Evolutionary conservation across 2,888 invertebrate species (phyloP).

Genomic region (Xanthostigma xanthostigma): DNA sequence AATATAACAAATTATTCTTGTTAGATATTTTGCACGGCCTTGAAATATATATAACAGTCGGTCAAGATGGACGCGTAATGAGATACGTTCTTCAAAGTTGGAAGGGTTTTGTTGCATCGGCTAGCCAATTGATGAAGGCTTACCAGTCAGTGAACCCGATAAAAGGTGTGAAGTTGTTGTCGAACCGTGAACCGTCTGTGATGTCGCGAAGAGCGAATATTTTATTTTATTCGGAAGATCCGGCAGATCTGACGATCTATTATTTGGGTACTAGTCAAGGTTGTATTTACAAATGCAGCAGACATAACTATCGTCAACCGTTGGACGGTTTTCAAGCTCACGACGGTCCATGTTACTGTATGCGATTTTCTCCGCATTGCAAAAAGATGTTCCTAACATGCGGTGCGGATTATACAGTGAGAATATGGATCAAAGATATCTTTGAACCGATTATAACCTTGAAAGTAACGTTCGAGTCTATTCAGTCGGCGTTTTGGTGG

Average conservation of each 20-base stretch:
- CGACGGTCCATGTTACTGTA: conserved; percentile 54
- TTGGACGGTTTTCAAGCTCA: conserved; percentile 53
- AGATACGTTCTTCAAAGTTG: too few species aligned
- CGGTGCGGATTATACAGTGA: conserved; percentile 62
- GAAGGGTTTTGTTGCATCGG: too few species aligned
- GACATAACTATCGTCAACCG: conserved; percentile 63
- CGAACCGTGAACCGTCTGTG: too few species aligned
- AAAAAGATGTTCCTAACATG: conserved; percentile 52
- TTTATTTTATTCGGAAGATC: conserved; percentile 38
- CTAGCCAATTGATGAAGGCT: too few species aligned
- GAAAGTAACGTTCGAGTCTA: conserved; percentile 30
- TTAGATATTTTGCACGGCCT: too few species aligned
- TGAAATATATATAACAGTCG: too few species aligned
- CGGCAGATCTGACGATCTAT: conserved; percentile 45
- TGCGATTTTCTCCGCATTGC: conserved; percentile 61
- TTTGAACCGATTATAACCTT: conserved; percentile 33
- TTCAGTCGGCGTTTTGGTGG: conserved; percentile 49
- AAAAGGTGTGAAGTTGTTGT: conserved; percentile 20
- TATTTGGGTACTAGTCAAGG: conserved; percentile 77
- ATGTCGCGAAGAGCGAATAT: too few species aligned
- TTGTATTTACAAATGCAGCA: conserved; percentile 68
- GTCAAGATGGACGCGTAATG: too few species aligned
- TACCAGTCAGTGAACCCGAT: too few species aligned
- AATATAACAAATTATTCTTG: too few species aligned
- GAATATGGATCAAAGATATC: conserved; percentile 59